Base-by-base conservation (phyloP, 2,113 vertebrate genomes). In the Bufo gargarizans region DNA sequence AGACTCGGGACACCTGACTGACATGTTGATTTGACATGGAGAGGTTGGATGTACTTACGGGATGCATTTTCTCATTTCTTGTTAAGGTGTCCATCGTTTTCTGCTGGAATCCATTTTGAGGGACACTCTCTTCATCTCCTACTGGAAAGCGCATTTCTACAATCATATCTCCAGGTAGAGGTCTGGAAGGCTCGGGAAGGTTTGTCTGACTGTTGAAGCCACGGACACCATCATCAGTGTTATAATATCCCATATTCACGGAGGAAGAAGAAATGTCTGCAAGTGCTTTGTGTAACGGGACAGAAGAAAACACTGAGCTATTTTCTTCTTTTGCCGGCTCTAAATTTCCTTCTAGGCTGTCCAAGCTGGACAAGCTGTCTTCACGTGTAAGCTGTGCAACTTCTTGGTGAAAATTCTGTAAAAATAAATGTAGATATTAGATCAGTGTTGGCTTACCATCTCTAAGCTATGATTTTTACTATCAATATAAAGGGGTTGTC, bases 311-410 rank as follows among this genome's bases (percentile, higher is more conserved):
- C 86, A 91, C 89, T 87, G 85, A 83, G 86, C 90, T 93, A 84
- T 89, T 90, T 85, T 91, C 92, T 88, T 93, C 92, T 88, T 93
- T 92, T 91, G 76, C 90, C 3, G 59, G 53, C 10, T 95, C 93
- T 17, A 79, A n/a, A 80, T 94, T 94, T 88, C 90, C 93, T 81
- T 99, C 97, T 91, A 99, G 95, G 90, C 97, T 99, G 92, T 99
- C 98, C 90, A 94, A 91, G 92, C 96, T 97, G 16, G 92, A 96
- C 79, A 97, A 87, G 82, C 96, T 98, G 90, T 96, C 96, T 88
- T 96, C 96, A 89, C 92, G 92, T 81, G 92, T 91, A 91, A 92
- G 90, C 84, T 94, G 91, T 87, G 94, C 93, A 90, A 94, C 90
- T 90, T 94, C 94, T 91, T 93, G 91, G 90, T 92, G 91, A 91